Base-by-base conservation (phyloP, 2,888 invertebrate genomes). In the Perizoma flavofasciatum region DNA sequence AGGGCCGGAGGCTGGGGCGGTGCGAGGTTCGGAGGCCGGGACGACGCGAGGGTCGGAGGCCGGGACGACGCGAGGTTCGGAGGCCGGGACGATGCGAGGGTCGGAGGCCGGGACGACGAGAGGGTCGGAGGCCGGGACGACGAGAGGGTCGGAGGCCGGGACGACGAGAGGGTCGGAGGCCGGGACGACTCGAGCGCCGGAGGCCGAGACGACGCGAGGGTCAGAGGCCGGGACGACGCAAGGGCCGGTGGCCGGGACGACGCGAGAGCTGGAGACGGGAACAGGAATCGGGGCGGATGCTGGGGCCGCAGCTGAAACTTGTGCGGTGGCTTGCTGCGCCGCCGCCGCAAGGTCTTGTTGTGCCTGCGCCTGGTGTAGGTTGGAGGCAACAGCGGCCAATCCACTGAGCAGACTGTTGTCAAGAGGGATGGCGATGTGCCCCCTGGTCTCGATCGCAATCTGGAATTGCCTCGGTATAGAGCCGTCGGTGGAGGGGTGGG, bases 361-460 rank as follows among this genome's bases (percentile, higher is more conserved):
- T 7, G 11, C 46, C 32, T 49, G 62, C 37, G 49, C 55, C n/a
- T 55, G 62, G n/a, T 49, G 63, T n/a, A 56, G n/a, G 32, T 59
- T 49, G 6, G 65, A 49, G 7, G 70, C 71, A 4, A 71, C 66
- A 44, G 72, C 73, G 0, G 73, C 69, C 60, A 81, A 53, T 49
- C 75, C 81, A 66, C 72, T 78, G 22, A 81, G 61, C 52, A 83
- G 60, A 44, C 77, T 72, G 57, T 74, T 81, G 55, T 83, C 85
- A 40, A 85, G 66, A 35, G 83, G 82, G 52, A 83, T 72, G 43
- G 85, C 79, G 32, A 86, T 77, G 5, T 86, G 85, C 59, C 86
- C 80, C 67, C 83, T 75, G 39, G 85, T 81, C 59, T 84, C 87
- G 65, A 88, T 85, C 66, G 86, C 88, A 62, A 87, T 79, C 77